These are phyloP conservation scores for Festucalex cinctus DNA, from an alignment of 2,113 vertebrate genomes.

Conservation along the genomic window DNA sequence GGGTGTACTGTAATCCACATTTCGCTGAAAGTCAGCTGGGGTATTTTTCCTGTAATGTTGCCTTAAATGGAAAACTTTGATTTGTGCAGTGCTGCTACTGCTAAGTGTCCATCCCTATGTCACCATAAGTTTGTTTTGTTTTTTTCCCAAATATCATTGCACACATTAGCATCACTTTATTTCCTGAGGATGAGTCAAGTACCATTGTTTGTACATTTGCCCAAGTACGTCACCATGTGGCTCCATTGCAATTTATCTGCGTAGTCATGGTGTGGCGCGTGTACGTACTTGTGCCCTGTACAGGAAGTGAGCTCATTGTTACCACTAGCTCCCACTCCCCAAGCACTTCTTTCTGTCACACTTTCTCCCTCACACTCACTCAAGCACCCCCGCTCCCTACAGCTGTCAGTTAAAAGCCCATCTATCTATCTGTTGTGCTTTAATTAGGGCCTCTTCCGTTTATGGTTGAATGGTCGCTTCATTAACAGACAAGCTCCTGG, in stretches of 20 bases:
- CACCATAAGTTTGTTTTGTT: not conserved
- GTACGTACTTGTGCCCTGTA: constrained; percentile 1
- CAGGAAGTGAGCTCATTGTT: constrained; percentile 44
- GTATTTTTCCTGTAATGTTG: too few relatives aligned
- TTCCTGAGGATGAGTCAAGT: not conserved
- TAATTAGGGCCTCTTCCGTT: constrained; percentile 55
- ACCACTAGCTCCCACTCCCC: not conserved
- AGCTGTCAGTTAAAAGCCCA: constrained; percentile 54
- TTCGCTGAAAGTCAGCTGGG: too few relatives aligned
- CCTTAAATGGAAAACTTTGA: too few relatives aligned
- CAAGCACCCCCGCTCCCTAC: constrained; percentile 8
- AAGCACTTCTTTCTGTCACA: constrained; percentile 20
- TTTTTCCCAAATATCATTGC: constrained; percentile 4
- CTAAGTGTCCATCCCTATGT: not conserved
- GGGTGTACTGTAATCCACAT: too few relatives aligned
- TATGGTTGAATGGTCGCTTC: constrained; percentile 61
- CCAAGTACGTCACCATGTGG: constrained; percentile 8
- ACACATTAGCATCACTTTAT: not conserved
- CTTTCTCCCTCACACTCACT: constrained; percentile 2
- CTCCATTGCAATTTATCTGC: constrained; percentile 19
- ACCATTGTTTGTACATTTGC: constrained; percentile 15
- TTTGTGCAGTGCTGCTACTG: not conserved
- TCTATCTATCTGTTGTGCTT: constrained; percentile 51
- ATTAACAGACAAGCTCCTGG: constrained; percentile 46
- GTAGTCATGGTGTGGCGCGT: constrained; percentile 5